Base-by-base conservation (phyloP, 2,888 invertebrate genomes). In the Hirtodrosophila histrioides region DNA sequence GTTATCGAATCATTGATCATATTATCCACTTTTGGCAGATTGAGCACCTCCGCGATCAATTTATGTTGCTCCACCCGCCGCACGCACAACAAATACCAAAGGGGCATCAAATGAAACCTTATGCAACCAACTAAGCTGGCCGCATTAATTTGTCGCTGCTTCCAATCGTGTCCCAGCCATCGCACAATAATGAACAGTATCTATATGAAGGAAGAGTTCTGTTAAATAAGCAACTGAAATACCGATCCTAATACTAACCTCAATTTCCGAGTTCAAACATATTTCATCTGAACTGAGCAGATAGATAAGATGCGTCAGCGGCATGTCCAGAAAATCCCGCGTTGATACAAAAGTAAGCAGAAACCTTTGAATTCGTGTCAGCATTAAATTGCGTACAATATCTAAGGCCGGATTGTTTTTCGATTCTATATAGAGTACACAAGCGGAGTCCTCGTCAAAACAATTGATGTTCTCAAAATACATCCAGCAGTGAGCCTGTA, bases 131-230 rank as follows among this genome's bases (percentile, higher is more conserved):
- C 92, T 3, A 96, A 92, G 1, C 94, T 93, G 0, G 93, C 91
- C 10, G 94, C 92, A 72, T 92, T 86, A 24, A 92, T 90, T 17
- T 93, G 92, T 1, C 96, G 92, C 0, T 92, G 89, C 0, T 92
- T 78, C 95, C 95, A 96, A 82, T 95, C 94, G 56, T 94, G 93
- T 88, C 94, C 94, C 43, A 96, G 88, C 96, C 96, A 96, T 24
- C 96, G 93, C 0, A 96, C 94, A 0, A 94, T 95, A 0, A 96
- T 94, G 94, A 96, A 95, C 29, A 96, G 93, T 0, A 96, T 94
- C 91, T 96, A 36, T 4, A 9, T 7, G n/a, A 1, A 31, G 4
- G n/a, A 12, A 8, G 9, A 8, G 2, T 44, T 35, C 6, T 3
- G 23, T 17, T 29, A 2, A 92, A 54, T 5, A 4, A 4, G 29